phyloP scores from a whole-genome alignment of 2,113 vertebrate genomes.

The Corythoichthys intestinalis region DNA sequence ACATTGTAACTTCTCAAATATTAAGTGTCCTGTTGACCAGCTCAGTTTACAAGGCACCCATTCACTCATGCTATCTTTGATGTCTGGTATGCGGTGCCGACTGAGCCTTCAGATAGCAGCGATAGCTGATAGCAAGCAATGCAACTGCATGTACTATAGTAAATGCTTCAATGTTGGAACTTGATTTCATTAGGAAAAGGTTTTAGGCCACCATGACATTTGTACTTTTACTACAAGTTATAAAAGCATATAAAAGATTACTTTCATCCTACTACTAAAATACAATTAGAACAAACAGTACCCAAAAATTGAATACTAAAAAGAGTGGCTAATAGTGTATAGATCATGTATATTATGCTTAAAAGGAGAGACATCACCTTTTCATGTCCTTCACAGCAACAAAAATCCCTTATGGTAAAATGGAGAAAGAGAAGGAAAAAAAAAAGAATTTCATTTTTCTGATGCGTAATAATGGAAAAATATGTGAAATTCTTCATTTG shows the following conservation, averaged over 20 bases:
- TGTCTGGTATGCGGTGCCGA: conserved; percentile 52
- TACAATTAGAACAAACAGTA: too few relatives aligned
- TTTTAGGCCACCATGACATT: neutral
- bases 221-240: neutral
- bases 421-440: too few relatives aligned
- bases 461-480: too few relatives aligned
- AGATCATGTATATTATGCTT: too few relatives aligned
- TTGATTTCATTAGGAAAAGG: neutral
- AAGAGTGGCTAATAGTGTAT: too few relatives aligned
- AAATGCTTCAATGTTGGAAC: neutral
- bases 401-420: too few relatives aligned
- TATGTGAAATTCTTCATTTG: too few relatives aligned
- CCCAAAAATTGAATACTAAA: too few relatives aligned
- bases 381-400: too few relatives aligned
- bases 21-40: conserved; percentile 22
- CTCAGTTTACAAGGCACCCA: conserved; percentile 38
- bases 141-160: neutral
- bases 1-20: conserved; percentile 38
- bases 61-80: conserved; percentile 50
- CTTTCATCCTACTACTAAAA: neutral
- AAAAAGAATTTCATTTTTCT: too few relatives aligned
- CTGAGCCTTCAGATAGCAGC: conserved; percentile 39
- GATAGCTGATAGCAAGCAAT: conserved; percentile 34
- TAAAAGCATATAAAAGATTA: neutral
- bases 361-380: too few relatives aligned